Conservation (phyloP, 2,113 vertebrate genomes). For the Anthoscopus minutus region DNA sequence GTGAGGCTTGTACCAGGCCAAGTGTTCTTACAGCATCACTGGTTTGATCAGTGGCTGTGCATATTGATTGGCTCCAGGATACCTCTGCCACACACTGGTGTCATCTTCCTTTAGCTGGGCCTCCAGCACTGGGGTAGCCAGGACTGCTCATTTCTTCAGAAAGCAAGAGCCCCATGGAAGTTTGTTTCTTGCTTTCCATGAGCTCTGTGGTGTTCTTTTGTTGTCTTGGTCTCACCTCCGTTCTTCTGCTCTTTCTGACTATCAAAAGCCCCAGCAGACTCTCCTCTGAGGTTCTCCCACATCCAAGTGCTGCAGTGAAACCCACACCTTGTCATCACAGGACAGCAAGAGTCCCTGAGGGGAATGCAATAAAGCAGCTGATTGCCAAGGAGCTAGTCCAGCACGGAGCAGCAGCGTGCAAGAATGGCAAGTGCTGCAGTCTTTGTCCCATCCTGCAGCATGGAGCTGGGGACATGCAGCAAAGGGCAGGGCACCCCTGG, state of each 20-base stretch:
- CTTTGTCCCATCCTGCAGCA: neutral
- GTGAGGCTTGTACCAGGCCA: neutral
- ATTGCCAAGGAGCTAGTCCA: neutral
- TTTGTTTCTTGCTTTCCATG: neutral
- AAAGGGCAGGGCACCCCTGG: rapidly evolving
- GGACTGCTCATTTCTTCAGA: neutral
- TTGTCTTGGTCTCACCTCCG: neutral
- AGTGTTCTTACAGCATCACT: neutral
- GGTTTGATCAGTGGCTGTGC: neutral
- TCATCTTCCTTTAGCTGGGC: neutral
- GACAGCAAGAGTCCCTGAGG: neutral
- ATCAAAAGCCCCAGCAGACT: neutral
- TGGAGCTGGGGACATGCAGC: rapidly evolving
- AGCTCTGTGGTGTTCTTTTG: neutral
- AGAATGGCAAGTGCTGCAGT: neutral
- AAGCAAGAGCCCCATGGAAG: neutral
- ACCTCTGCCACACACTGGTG: neutral
- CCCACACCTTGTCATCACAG: neutral
- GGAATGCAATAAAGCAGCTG: neutral
- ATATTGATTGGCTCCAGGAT: rapidly evolving
- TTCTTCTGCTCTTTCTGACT: neutral
- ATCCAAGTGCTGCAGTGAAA: neutral
- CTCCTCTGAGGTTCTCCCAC: neutral
- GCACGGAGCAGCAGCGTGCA: rapidly evolving
- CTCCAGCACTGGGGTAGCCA: neutral